These are phyloP conservation scores for Bradypus variegatus DNA, from an alignment of 2,797 vertebrate species.

Conservation along the genomic window DNA sequence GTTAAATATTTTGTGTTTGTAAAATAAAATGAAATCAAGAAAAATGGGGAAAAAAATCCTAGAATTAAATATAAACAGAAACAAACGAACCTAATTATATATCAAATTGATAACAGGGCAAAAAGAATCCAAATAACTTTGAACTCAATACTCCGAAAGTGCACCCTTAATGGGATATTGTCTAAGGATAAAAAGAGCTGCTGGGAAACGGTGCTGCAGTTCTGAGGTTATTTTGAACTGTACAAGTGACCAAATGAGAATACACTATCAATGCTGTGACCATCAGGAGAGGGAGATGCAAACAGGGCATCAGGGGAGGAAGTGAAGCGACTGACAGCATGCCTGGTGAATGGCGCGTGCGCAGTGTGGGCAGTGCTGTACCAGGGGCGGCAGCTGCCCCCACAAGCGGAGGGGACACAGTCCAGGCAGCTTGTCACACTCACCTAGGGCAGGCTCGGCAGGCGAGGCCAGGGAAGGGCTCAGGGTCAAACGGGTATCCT, in stretches of 20 bases:
- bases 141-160: rapidly evolving
- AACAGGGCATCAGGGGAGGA: too few species aligned
- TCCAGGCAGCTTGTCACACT: not conserved
- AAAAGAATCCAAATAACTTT: not conserved
- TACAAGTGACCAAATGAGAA: rapidly evolving
- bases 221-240: too few species aligned
- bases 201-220: not conserved
- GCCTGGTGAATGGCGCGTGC: too few species aligned
- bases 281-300: not conserved
- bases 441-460: not conserved
- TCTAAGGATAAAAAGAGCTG: not conserved
- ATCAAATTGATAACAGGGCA: not conserved
- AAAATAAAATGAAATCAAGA: not conserved
- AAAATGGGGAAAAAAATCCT: not conserved
- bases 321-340: not conserved
- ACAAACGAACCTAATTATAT: not conserved
- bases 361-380: too few species aligned
- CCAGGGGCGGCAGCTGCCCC: too few species aligned
- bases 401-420: too few species aligned
- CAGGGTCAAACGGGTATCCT: rapidly evolving
- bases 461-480: rapidly evolving
- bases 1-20: not conserved
- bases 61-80: not conserved
- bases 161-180: not conserved
- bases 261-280: rapidly evolving